These are phyloP conservation scores for Bambusicola thoracicus DNA, from an alignment of 2,113 vertebrate species.

Conservation along the genomic window DNA sequence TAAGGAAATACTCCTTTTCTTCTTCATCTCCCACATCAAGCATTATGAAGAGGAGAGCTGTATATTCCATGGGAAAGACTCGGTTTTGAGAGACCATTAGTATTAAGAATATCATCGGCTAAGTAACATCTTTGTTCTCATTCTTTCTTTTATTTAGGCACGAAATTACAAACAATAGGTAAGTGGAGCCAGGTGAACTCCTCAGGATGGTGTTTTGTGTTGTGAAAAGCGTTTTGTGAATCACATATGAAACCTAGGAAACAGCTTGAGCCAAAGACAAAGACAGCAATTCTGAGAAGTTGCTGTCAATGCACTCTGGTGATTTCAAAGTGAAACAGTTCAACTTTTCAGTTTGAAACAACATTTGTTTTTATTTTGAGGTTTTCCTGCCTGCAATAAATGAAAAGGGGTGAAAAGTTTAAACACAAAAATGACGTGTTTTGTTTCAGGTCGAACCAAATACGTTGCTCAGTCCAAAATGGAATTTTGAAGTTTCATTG, in stretches of 20 bases:
- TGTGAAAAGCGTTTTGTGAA: not conserved
- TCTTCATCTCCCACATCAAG: not conserved
- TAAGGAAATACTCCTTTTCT: not conserved
- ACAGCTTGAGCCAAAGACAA: not conserved
- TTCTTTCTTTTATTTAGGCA: not conserved
- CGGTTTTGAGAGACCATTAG: not conserved
- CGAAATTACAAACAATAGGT: not conserved
- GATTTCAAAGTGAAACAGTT: conserved; percentile 52
- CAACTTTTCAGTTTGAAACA: conserved; percentile 34
- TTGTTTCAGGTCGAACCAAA: conserved; percentile 57
- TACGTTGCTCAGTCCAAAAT: conserved; percentile 14
- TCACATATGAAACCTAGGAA: conserved; percentile 4
- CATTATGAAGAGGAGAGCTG: not conserved
- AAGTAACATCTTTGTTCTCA: not conserved
- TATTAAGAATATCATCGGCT: not conserved
- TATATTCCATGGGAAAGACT: not conserved
- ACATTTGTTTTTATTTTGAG: conserved; percentile 74
- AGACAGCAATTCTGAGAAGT: conserved; percentile 43
- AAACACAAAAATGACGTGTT: conserved; percentile 48
- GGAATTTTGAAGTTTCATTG: conserved; percentile 47
- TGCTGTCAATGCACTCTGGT: conserved; percentile 1
- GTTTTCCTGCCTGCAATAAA: conserved; percentile 67
- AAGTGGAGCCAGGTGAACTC: not conserved
- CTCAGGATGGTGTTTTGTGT: not conserved
- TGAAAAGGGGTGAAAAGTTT: conserved; percentile 70